phyloP scores from a whole-genome alignment of 2,888 invertebrate genomes.

The Hirtodrosophila trivittata region DNA sequence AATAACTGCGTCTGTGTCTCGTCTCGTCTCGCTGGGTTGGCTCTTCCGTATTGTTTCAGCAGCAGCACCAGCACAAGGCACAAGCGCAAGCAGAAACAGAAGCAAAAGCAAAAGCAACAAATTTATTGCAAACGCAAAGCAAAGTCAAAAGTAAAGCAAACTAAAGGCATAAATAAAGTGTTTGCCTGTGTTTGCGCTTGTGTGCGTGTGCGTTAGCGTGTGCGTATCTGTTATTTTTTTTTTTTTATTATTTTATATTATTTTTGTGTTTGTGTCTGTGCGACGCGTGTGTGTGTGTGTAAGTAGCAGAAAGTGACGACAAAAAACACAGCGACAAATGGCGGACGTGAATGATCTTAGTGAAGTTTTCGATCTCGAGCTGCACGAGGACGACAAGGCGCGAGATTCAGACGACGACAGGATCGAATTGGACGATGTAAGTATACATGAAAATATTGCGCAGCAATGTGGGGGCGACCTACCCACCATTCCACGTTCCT shows the following conservation, averaged over 20 bases:
- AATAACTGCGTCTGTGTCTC: conserved; percentile 46
- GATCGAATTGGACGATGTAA: conserved; percentile 94
- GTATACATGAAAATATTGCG: conserved; percentile 63
- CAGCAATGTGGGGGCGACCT: conserved; percentile 30
- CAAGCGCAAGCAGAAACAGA: conserved; percentile 10
- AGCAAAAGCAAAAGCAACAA: conserved; percentile 67
- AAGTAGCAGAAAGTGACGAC: conserved; percentile 35
- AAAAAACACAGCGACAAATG: conserved; percentile 72
- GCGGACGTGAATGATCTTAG: conserved; percentile 83
- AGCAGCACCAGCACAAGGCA: conserved; percentile 21
- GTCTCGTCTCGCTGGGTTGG: conserved; percentile 31
- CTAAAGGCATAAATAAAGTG: conserved; percentile 40
- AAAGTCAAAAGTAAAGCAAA: conserved; percentile 27
- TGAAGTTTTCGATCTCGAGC: conserved; percentile 96
- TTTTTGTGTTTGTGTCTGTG: conserved; percentile 8
- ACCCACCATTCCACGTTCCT: not conserved
- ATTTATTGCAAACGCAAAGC: conserved; percentile 43
- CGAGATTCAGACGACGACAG: conserved; percentile 91
- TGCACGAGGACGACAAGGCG: conserved; percentile 92
- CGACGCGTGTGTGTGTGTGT: conserved; percentile 18
- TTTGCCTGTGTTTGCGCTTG: conserved; percentile 43
- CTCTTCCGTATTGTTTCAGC: conserved; percentile 62
- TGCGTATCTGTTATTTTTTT: conserved; percentile 7
- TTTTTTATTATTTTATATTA: too few species aligned
- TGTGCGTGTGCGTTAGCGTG: conserved; percentile 27